Conservation (phyloP, 2,113 vertebrate species). For the Trematocara nigrifrons region DNA sequence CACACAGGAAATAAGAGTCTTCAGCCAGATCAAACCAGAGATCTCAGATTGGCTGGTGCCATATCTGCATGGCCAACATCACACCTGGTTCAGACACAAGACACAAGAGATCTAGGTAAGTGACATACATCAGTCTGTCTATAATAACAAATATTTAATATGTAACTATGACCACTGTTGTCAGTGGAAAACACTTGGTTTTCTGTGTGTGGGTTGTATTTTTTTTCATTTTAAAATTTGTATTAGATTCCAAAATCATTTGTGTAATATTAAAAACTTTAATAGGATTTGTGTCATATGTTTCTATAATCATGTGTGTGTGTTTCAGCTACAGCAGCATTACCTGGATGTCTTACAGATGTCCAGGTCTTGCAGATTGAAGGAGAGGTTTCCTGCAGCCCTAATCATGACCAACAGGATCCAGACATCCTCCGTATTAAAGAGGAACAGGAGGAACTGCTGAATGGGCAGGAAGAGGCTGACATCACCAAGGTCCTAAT, state of each 20-base stretch:
- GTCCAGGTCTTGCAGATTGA: neutral
- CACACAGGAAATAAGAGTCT: neutral
- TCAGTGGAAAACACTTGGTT: neutral
- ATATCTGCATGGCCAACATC: neutral
- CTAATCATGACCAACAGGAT: neutral
- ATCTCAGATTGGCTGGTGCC: neutral
- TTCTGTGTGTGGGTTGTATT: fast-evolving
- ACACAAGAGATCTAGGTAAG: neutral
- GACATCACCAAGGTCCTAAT: neutral
- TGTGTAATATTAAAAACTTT: neutral
- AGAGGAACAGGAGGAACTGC: neutral
- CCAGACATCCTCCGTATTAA: neutral
- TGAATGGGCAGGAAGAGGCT: neutral
- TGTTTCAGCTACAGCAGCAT: neutral
- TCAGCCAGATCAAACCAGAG: neutral
- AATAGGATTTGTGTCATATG: neutral
- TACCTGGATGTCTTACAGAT: neutral
- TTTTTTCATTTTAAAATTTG: neutral
- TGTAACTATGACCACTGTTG: neutral
- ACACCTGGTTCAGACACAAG: neutral
- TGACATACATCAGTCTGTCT: neutral
- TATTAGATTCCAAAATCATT: neutral
- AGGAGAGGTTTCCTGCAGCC: neutral
- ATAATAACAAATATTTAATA: neutral
- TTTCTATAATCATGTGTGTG: neutral